Conservation (phyloP, 2,797 vertebrate genomes). For the Ceyx erithaca region DNA sequence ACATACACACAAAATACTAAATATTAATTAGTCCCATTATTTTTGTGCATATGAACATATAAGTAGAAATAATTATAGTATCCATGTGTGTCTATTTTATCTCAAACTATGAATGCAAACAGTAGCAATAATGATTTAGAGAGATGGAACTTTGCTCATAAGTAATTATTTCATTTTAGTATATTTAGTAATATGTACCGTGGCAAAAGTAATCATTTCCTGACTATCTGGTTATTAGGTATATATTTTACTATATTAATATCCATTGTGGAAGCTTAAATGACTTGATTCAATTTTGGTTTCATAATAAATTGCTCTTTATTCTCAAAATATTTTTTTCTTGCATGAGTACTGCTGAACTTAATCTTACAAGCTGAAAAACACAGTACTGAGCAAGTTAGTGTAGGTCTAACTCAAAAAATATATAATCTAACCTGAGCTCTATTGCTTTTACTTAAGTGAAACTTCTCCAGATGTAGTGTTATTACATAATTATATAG, state of each 20-base stretch:
- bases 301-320: background rate
- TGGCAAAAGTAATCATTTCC: background rate
- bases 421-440: background rate
- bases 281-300: background rate
- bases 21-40: background rate
- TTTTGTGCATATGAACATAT: background rate
- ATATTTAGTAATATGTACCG: background rate
- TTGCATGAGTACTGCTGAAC: background rate
- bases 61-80: background rate
- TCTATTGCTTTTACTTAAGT: background rate
- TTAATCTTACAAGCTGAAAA: background rate
- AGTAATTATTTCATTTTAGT: background rate
- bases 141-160: background rate
- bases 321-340: background rate
- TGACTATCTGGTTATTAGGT: accelerated
- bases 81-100: background rate
- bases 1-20: background rate
- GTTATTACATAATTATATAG: slow-evolving; percentile 27
- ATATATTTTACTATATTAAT: background rate
- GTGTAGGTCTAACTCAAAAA: background rate
- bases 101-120: background rate
- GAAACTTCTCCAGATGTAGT: slow-evolving; percentile 9
- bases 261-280: background rate
- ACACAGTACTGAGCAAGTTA: background rate
- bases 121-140: background rate